These are phyloP conservation scores for Pontoporia blainvillei DNA, from an alignment of 2,113 vertebrate genomes.

Conservation along the genomic window DNA sequence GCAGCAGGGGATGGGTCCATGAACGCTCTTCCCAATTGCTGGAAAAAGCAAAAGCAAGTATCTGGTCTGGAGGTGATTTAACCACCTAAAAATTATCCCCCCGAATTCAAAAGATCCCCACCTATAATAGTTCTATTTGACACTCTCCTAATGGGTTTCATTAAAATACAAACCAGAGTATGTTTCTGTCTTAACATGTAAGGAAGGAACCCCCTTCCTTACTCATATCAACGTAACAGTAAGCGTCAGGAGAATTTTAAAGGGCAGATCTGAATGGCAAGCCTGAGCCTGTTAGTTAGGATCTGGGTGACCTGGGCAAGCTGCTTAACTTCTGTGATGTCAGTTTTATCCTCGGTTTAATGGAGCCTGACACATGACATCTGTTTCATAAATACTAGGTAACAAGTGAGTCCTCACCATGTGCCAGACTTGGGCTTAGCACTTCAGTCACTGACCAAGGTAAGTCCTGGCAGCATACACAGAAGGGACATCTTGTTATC, in stretches of 20 bases:
- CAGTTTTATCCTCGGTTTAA: not conserved
- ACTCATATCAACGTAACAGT: not conserved
- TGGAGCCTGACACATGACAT: not conserved
- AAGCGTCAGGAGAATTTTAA: not conserved
- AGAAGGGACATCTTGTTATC: not conserved
- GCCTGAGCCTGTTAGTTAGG: not conserved
- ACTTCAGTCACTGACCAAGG: not conserved
- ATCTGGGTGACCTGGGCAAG: not conserved
- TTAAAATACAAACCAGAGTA: not conserved
- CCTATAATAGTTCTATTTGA: not conserved
- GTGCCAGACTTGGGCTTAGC: rapidly evolving
- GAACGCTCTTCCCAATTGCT: not conserved
- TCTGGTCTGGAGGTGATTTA: not conserved
- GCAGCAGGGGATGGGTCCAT: not conserved
- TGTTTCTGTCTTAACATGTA: not conserved
- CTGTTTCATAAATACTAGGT: not conserved
- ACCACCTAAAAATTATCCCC: not conserved
- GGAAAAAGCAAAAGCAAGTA: not conserved
- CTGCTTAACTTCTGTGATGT: not conserved
- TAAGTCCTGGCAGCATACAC: not conserved
- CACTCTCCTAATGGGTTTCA: not conserved
- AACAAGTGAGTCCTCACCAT: not conserved
- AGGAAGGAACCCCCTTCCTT: not conserved
- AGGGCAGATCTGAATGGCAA: not conserved
- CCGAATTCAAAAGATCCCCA: not conserved